phyloP scores from a whole-genome alignment of 2,888 invertebrate genomes.

The Heteropelma amictum region DNA sequence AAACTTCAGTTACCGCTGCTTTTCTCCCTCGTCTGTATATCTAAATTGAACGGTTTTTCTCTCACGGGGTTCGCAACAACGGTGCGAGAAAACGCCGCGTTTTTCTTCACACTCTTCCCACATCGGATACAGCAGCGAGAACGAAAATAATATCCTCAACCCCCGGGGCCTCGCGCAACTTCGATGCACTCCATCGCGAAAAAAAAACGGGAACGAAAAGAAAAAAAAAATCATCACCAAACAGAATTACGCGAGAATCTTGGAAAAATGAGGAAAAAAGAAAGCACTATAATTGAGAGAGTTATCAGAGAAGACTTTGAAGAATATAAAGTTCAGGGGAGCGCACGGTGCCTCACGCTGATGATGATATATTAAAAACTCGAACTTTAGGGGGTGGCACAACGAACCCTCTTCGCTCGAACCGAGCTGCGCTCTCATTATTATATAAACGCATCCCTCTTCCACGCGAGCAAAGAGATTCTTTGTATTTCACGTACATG shows the following conservation, averaged over 20 bases:
- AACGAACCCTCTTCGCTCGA: constrained; percentile 22
- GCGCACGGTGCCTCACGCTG: constrained; percentile 12
- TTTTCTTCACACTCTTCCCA: constrained; percentile 15
- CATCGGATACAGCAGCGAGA: constrained; percentile 22
- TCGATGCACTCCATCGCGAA: constrained; percentile 15
- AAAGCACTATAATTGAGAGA: neutral
- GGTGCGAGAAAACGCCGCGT: constrained; percentile 22
- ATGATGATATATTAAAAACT: constrained; percentile 38
- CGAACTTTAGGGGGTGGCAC: constrained; percentile 19
- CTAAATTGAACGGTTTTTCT: constrained; percentile 19
- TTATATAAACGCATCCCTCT: too few species aligned
- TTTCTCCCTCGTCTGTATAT: constrained; percentile 13
- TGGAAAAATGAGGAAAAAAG: neutral
- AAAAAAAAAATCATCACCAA: constrained; percentile 15
- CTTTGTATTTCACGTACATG: too few species aligned
- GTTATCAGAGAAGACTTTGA: constrained; percentile 29
- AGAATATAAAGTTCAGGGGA: constrained; percentile 25
- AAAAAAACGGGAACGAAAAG: too few species aligned
- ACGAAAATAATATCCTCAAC: constrained; percentile 30
- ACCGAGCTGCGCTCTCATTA: neutral
- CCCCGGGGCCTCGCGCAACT: neutral
- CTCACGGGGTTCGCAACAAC: constrained; percentile 13
- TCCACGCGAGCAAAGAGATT: too few species aligned
- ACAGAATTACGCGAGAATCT: constrained; percentile 6
- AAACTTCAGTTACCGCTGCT: constrained; percentile 60